These are phyloP conservation scores for Passer domesticus DNA, from an alignment of 2,113 vertebrate genomes.

Conservation along the genomic window DNA sequence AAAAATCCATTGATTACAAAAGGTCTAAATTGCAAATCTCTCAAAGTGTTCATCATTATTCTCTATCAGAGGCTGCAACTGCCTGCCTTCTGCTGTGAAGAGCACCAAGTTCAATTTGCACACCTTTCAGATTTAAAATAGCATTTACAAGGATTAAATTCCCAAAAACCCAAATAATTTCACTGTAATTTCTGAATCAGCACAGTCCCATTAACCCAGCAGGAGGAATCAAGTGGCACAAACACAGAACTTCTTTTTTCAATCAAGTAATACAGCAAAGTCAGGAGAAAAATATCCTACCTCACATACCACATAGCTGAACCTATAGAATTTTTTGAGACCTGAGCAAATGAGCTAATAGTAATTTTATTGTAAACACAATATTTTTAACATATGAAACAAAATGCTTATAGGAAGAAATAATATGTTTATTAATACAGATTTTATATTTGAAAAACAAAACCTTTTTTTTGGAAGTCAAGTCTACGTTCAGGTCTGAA, in stretches of 20 bases:
- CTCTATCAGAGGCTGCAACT: background rate
- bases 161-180: background rate
- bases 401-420: background rate
- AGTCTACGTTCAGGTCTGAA: background rate
- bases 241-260: background rate
- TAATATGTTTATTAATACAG: background rate
- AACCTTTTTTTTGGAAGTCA: background rate
- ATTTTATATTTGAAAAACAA: background rate
- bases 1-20: background rate
- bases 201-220: background rate
- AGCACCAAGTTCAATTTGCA: background rate
- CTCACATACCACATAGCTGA: background rate
- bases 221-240: background rate
- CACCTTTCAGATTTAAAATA: background rate
- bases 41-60: background rate
- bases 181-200: background rate
- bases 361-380: background rate
- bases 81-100: background rate
- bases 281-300: background rate
- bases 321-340: background rate
- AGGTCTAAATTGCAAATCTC: background rate
- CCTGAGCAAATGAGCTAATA: background rate
- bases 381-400: background rate
- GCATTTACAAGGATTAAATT: background rate
- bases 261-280: background rate